Evolutionary conservation across 2,113 vertebrate genomes (phyloP), one percentile per base, ranked within the genome.

Genomic region (Ctenomys sociabilis): DNA sequence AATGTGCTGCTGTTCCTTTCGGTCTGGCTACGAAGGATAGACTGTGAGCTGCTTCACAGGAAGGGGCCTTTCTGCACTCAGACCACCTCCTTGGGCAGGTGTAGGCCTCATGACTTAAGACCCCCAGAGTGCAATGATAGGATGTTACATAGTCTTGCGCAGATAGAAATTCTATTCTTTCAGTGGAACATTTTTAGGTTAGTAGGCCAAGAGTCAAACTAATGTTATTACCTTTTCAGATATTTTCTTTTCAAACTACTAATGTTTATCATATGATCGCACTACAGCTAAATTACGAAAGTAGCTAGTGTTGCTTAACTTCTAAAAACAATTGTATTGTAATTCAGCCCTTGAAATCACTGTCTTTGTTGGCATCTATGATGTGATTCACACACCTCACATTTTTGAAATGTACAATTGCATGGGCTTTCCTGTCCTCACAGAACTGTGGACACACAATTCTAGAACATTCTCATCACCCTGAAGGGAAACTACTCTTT

Each of bases 301-400:
- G 7, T 88, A 13, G 7, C 84, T 54, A 88, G 22, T 68, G 54
- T 77, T 75, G 40, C 7, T 85, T 78, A 93, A 82, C 19, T 92
- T 40, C 66, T 90, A 87, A 88, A 91, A 84, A 75, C 59, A 88
- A 83, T 73, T 73, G n/a, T 61, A 32, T 77, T 82, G 84, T 61
- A 70, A 57, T 40, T 63, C 49, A 45, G 66, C 21, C 87, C n/a
- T 32, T n/a, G 1, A 64, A 32, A 21, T 78, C 40, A 68, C 73
- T 85, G 37, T 66, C 52, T 86, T 88, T 43, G 61, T 43, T 68
- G 90, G 6, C 45, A 57, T 32, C 14, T 40, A 81, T 32, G 12
- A 24, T 70, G n/a, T 30, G 49, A 73, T 28, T 59, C 35, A 17
- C 54, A 73, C 37, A 81, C 14, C 24, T 77, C 16, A 10, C 4